phyloP scores from a whole-genome alignment of 1,140 invertebrate species.

The Drosophila teissieri region DNA sequence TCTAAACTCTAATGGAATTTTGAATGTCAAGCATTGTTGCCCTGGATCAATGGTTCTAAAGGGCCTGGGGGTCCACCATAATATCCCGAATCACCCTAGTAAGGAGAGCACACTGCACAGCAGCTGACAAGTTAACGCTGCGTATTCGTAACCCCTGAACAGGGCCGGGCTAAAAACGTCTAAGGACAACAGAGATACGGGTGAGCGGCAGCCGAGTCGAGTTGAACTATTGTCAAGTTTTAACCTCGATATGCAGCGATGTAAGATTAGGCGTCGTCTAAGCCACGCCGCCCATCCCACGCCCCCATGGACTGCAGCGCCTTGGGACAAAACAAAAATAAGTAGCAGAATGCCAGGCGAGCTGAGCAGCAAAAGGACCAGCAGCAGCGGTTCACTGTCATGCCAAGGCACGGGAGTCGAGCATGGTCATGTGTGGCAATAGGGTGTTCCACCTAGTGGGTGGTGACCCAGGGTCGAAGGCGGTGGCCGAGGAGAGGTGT shows the following conservation, averaged over 20 bases:
- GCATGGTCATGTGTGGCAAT: conserved; percentile 28
- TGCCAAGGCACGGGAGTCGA: conserved; percentile 42
- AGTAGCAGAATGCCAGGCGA: conserved; percentile 61
- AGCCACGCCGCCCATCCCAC: conserved; percentile 15
- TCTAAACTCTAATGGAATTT: no score
- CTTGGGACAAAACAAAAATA: conserved; percentile 66
- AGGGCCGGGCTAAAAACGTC: conserved; percentile 56
- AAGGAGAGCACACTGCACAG: conserved; percentile 1
- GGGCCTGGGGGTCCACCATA: background rate
- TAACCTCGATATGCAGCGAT: conserved; percentile 80
- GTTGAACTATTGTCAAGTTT: conserved; percentile 82
- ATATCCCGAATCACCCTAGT: background rate
- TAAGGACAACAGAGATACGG: conserved; percentile 62
- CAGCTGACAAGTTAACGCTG: conserved; percentile 57
- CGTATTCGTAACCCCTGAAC: conserved; percentile 64
- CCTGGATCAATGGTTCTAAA: no score
- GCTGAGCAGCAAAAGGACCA: conserved; percentile 5
- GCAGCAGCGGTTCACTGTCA: conserved; percentile 31
- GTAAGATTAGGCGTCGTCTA: conserved; percentile 68
- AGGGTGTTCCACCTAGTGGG: background rate
- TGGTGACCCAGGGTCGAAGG: background rate
- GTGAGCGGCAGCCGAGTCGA: conserved; percentile 67
- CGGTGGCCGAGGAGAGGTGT: background rate
- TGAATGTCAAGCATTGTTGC: no score
- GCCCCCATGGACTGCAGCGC: conserved; percentile 52